Evolutionary conservation across 1,140 invertebrate species (phyloP).

Genomic region (Drosophila orosa): DNA sequence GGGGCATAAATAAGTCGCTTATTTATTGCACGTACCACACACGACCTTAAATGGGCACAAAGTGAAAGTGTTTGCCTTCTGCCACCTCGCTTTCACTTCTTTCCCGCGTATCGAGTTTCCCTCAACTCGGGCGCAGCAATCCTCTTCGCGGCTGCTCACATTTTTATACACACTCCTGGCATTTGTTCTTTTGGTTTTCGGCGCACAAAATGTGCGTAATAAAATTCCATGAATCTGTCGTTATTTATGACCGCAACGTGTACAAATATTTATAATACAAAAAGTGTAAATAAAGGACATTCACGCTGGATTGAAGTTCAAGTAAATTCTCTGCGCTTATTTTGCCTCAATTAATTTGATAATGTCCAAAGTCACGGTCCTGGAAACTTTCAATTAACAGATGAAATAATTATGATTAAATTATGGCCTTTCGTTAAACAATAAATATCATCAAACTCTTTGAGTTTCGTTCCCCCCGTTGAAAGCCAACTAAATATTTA

Average conservation of each 20-base stretch:
- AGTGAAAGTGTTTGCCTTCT: constrained; percentile 58
- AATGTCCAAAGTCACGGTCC: not conserved
- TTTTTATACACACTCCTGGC: constrained; percentile 20
- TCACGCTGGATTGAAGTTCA: not conserved
- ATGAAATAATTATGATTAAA: constrained; percentile 35
- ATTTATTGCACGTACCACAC: constrained; percentile 61
- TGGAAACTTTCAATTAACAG: constrained; percentile 9
- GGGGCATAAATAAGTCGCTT: constrained; percentile 75
- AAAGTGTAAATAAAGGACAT: constrained; percentile 9
- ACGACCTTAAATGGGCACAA: constrained; percentile 67
- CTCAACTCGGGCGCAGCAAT: not conserved
- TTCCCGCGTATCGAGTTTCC: constrained; percentile 37
- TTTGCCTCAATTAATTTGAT: constrained; percentile 7
- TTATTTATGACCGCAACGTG: constrained; percentile 56
- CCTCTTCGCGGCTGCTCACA: constrained; percentile 12
- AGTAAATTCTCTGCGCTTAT: constrained; percentile 2
- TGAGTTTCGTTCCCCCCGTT: not conserved
- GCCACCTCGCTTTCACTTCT: constrained; percentile 19
- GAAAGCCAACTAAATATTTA: constrained; percentile 33
- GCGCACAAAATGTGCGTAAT: constrained; percentile 52
- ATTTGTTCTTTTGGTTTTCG: constrained; percentile 27
- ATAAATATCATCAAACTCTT: constrained; percentile 17
- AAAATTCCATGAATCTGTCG: constrained; percentile 50
- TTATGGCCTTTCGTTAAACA: not conserved
- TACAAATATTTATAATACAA: constrained; percentile 27